Conservation (phyloP, 1,140 invertebrate species). For the Caenorhabditis inopinata region DNA sequence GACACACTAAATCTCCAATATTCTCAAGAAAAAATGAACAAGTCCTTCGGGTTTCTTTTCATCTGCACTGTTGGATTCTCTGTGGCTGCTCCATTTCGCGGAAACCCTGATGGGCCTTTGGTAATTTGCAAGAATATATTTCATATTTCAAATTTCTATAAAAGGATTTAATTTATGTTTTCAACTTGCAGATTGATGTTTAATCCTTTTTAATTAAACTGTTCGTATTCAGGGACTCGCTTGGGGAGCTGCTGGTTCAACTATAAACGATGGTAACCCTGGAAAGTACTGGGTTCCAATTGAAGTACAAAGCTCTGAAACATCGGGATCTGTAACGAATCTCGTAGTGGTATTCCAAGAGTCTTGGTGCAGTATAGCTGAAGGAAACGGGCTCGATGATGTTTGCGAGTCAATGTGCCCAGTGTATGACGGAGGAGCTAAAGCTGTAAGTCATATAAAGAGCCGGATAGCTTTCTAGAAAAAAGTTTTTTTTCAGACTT, state of each 20-base stretch:
- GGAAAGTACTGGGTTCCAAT: conserved; percentile 18
- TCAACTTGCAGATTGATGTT: too few relatives aligned
- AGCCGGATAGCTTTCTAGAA: neutral
- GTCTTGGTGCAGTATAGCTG: neutral
- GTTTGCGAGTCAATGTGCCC: conserved; percentile 17
- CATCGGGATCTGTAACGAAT: neutral
- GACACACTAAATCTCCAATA: neutral
- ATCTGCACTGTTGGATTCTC: neutral
- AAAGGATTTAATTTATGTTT: too few relatives aligned
- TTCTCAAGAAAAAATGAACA: neutral
- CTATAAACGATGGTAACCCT: neutral
- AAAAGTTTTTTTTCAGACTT: neutral
- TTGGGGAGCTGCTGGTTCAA: neutral
- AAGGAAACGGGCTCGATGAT: conserved; percentile 13
- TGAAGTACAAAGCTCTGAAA: conserved; percentile 4
- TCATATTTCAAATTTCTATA: too few relatives aligned
- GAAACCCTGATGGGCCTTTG: conserved; percentile 7
- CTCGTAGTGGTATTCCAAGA: conserved; percentile 5
- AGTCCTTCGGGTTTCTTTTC: neutral
- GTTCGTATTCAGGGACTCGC: neutral
- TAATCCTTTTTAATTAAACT: too few relatives aligned
- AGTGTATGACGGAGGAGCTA: conserved; percentile 16
- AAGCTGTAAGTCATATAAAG: neutral
- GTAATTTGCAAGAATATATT: neutral
- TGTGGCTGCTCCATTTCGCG: neutral